phyloP scores from a whole-genome alignment of 2,113 vertebrate genomes.

The Guaruba guarouba region DNA sequence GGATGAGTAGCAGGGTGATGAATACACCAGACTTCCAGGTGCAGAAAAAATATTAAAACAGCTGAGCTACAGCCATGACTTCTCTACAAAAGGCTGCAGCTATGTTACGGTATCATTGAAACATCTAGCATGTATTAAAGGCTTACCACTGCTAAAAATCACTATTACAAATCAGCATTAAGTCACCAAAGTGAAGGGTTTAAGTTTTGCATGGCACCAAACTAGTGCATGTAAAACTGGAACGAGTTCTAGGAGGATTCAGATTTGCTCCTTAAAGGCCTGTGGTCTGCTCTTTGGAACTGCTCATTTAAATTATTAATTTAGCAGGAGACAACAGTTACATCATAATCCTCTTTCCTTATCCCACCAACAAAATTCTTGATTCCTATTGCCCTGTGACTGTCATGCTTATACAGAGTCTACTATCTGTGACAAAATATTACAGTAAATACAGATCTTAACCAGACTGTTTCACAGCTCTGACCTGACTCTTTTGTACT shows the following conservation, averaged over 20 bases:
- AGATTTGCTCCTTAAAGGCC: background rate
- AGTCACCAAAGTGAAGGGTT: background rate
- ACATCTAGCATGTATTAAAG: background rate
- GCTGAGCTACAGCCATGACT: background rate
- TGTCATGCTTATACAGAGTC: background rate
- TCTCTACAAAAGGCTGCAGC: background rate
- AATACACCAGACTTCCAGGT: background rate
- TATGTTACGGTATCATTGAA: background rate
- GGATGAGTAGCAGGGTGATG: conserved; percentile 43
- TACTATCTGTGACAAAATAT: background rate
- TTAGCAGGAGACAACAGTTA: background rate
- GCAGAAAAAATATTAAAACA: background rate
- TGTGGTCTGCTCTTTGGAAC: background rate
- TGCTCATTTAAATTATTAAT: background rate
- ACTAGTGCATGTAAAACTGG: background rate
- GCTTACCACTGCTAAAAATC: background rate
- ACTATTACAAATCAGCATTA: conserved; percentile 3
- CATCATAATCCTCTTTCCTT: background rate
- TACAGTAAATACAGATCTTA: background rate
- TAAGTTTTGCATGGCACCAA: background rate
- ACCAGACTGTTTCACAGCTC: background rate
- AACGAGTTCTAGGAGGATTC: conserved; percentile 18
- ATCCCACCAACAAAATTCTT: background rate
- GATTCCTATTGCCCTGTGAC: conserved; percentile 5
- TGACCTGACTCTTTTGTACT: conserved; percentile 29